Percentiles rank a stretch among this genome's conserved stretches.
These are phyloP conservation scores for Plecotus auritus DNA, from an alignment of 2,113 vertebrate species.

Conservation along the genomic window DNA sequence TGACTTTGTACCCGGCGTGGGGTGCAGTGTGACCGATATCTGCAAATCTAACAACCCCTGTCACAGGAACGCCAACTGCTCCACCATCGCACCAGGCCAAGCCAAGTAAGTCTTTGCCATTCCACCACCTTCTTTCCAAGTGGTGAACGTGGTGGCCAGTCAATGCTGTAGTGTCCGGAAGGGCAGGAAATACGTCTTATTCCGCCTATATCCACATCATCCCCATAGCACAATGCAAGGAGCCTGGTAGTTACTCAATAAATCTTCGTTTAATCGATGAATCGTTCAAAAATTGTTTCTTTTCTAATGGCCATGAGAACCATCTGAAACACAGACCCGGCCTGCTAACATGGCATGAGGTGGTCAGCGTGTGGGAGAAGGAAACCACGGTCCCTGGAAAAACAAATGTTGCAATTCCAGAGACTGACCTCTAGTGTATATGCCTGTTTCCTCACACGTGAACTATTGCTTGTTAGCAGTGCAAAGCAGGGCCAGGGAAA, in stretches of 20 bases:
- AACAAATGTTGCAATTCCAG: not conserved
- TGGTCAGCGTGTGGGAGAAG: not conserved
- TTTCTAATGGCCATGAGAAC: not conserved
- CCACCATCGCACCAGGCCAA: slow-evolving; percentile 79
- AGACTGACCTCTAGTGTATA: not conserved
- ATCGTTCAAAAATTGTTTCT: not conserved
- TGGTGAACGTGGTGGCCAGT: not conserved
- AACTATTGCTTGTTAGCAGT: not conserved
- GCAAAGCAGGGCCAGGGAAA: not conserved
- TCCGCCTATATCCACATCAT: not conserved
- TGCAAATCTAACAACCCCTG: slow-evolving; percentile 87
- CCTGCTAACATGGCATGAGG: not conserved
- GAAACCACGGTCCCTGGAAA: not conserved
- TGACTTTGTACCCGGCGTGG: slow-evolving; percentile 73
- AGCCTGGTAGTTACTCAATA: not conserved
- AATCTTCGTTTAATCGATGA: not conserved
- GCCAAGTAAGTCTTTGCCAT: slow-evolving; percentile 81
- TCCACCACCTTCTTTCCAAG: not conserved
- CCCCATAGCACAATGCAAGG: not conserved
- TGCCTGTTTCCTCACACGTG: not conserved
- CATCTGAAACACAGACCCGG: not conserved
- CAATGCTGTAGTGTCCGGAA: not conserved
- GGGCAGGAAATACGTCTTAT: not conserved
- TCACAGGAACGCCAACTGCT: slow-evolving; percentile 87
- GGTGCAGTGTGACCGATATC: slow-evolving; percentile 83